Evolutionary conservation across 2,888 invertebrate genomes (phyloP), one percentile per base, ranked within the genome.

Genomic region (Dione juno): DNA sequence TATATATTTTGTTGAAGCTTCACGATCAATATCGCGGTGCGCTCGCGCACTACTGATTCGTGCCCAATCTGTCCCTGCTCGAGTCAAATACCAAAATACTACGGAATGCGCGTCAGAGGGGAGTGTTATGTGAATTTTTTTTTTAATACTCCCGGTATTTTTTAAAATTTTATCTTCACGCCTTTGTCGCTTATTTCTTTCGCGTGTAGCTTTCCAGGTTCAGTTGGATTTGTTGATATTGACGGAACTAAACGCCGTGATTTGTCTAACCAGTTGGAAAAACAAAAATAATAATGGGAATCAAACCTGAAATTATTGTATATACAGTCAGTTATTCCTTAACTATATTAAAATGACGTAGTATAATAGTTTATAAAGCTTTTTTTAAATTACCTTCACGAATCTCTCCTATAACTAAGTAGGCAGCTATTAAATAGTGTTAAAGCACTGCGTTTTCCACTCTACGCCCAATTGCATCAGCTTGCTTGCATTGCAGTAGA

Each of bases 11-110:
- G 16, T 64, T 50, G 11, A 11, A 37, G 37, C 54, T 64, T 65
- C 63, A 72, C 75, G 73, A 73, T 74, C 66, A 68, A 65, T 71
- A 66, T 67, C 53, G 68, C 59, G 70, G 67, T 77, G 75, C 75
- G 74, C 76, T 72, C 74, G 76, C 77, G 77, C 76, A 71, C 65
- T 53, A 92, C 92, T 93, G 92, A 92, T 90, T 84, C 84, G 81
- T 80, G 78, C 91, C 91, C 92, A 92, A 92, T 89, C 88, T 91
- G 90, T 93, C 92, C 87, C 89, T 83, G 88, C 88, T 85, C 82
- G 80, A 81, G 81, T 87, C 85, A 81, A 87, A 88, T 89, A 92
- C 92, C 84, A 77, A 93, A 92, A 93, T 92, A 92, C 88, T 81
- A 84, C 86, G 84, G 85, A 81, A 87, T 85, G 82, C 77, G 83